Conservation (phyloP, 2,888 invertebrate genomes). For the Colostygia pectinataria region DNA sequence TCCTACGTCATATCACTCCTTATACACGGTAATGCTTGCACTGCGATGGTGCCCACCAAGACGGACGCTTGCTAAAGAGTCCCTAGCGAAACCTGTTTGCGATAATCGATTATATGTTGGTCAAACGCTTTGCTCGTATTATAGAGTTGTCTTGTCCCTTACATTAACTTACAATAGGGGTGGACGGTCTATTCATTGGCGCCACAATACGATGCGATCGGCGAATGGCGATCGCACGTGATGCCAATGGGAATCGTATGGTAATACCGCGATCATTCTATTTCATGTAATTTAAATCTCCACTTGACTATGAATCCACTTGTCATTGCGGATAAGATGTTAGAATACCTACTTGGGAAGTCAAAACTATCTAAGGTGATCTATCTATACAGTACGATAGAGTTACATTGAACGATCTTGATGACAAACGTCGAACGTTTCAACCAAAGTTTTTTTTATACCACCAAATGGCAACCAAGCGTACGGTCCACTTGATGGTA, state of each 20-base stretch:
- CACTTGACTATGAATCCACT: conserved; percentile 20
- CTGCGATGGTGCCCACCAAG: no score
- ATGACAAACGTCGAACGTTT: no score
- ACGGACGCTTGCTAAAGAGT: no score
- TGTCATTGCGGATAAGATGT: conserved; percentile 7
- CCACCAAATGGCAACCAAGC: no score
- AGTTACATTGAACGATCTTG: no score
- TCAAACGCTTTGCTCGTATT: conserved; percentile 3
- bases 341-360: neutral
- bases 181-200: conserved; percentile 82
- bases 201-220: conserved; percentile 65
- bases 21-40: no score
- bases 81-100: no score
- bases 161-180: conserved; percentile 83
- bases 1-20: no score
- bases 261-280: conserved; percentile 49
- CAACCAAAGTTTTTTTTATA: no score
- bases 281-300: conserved; percentile 34
- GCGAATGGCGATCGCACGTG: conserved; percentile 65
- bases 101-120: neutral
- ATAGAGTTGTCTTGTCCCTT: conserved; percentile 49
- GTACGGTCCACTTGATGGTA: no score
- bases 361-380: no score
- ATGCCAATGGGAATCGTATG: conserved; percentile 67
- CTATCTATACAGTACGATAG: no score